Base-by-base conservation (phyloP, 2,888 invertebrate genomes). In the Philopedon plagiatum region DNA sequence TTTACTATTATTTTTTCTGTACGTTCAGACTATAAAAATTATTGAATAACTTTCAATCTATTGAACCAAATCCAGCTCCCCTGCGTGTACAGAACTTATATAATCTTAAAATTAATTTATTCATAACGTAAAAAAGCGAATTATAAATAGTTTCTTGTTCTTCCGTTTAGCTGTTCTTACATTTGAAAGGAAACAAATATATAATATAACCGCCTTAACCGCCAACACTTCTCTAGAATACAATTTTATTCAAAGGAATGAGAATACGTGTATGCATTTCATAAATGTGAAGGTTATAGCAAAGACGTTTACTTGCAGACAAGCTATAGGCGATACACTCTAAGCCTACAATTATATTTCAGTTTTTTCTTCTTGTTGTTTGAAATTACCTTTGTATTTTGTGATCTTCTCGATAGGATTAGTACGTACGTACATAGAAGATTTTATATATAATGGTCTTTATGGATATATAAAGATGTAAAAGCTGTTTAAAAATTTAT, bases 201-300 rank as follows among this genome's bases (percentile, higher is more conserved):
- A 46, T 18, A 32, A 63, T 18, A 18, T 26, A 26, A 5, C 18
- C 18, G 18, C n/a, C 18, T 5, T 46, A 62, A 21, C 49, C 62
- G 49, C 49, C 49, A 37, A 49, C 49, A 34, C 49, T 11, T 21
- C 11, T 61, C 44, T 32, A 46, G 32, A 44, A 32, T 41, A 32
- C 26, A 63, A 21, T 63, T 63, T 63, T 63, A 51, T 63, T 49
- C 34, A 49, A 51, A 63, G 37, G 34, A 63, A 62, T 46, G 34
- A 19, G 11, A n/a, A 51, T 63, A 51, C 62, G 62, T 46, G 62
- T 37, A 63, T 51, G 51, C 37, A 51, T 63, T 63, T 63, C 32
- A 37, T 63, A 63, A 63, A 63, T 63, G 62, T 51, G 62, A 63
- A 63, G 62, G 62, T 37, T 51, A 34, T 9, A 46, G 5, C 18